Base-by-base conservation (phyloP, 2,888 invertebrate species). In the Zygothrica quintamaculata region DNA sequence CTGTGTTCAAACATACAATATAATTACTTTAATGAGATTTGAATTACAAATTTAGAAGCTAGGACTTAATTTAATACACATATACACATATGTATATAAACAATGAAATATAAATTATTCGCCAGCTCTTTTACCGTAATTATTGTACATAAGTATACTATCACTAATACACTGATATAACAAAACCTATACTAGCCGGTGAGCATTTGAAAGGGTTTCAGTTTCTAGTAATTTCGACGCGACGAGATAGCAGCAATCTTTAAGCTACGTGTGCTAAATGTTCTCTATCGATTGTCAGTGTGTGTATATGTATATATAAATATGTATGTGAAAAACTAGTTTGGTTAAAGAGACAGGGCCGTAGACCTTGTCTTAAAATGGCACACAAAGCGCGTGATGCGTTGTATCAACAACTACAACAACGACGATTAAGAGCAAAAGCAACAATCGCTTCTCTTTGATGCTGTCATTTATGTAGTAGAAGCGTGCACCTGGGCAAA, bases 361-460 rank as follows among this genome's bases (percentile, higher is more conserved):
- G 57, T 58, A 71, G 69, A 70, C 70, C 71, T 71, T 71, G 76
- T 71, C 71, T 75, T 71, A 68, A n/a, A 71, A 74, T 71, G 53
- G 71, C 51, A 71, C 62, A 55, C 47, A 71, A 53, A 55, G 43
- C 71, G 75, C 75, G 70, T 69, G 70, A 71, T 74, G 70, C 61
- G 69, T 74, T 68, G 46, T 33, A 57, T 40, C 18, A 22, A 22
- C 18, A 29, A 29, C 4, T 22, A 37, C 52, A 72, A 15, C 53
- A 57, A 16, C 16, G 44, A 50, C 37, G 33, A 33, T 33, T 13
- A 42, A 34, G 2, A 52, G 9, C 43, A 34, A 36, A 5, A 47
- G 0, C 12, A 9, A 16, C 18, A 40, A 53, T 6, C 56, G 31
- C 8, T 12, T 8, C 47, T 9, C 25, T 37, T 31, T 59, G 58